Evolutionary conservation across 1,140 invertebrate genomes (phyloP).

Genomic region (Heliconius melpomene): DNA sequence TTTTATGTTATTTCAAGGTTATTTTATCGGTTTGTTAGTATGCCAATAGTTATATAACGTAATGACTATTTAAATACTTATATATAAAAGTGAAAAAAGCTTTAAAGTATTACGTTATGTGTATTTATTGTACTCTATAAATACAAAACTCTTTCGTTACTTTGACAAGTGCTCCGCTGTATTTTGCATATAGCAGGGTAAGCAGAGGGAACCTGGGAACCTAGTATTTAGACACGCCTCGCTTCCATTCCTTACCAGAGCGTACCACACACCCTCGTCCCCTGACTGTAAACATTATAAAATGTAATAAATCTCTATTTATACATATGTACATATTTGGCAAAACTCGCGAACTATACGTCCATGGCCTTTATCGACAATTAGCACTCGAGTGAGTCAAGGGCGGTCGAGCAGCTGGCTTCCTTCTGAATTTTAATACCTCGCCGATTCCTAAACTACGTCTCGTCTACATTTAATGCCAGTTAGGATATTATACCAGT

Average conservation of each 20-base stretch:
- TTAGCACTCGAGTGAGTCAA: conserved; percentile 52
- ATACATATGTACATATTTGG: conserved; percentile 8
- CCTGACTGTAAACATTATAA: background rate
- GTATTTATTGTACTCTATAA: too few species aligned
- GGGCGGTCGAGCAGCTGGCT: conserved; percentile 68
- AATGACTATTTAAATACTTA: background rate
- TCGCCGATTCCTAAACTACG: conserved; percentile 53
- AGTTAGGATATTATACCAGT: conserved; percentile 5
- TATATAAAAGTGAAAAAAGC: too few species aligned
- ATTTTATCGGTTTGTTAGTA: conserved; percentile 5
- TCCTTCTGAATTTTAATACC: conserved; percentile 67
- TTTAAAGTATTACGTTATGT: too few species aligned
- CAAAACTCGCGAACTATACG: conserved; percentile 15
- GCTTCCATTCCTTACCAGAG: too few species aligned
- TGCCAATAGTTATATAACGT: background rate
- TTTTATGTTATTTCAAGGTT: conserved; percentile 14
- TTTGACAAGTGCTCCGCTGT: too few species aligned
- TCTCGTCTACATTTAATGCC: conserved; percentile 39
- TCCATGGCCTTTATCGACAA: conserved; percentile 25
- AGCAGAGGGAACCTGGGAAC: too few species aligned
- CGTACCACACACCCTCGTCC: too few species aligned
- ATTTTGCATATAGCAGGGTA: too few species aligned
- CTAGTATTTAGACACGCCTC: too few species aligned
- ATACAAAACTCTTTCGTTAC: too few species aligned
- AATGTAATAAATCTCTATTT: background rate